Percentiles rank a stretch among this genome's conserved stretches.
Evolutionary conservation across 2,888 invertebrate species (phyloP).

Genomic region (Apamea sordens): DNA sequence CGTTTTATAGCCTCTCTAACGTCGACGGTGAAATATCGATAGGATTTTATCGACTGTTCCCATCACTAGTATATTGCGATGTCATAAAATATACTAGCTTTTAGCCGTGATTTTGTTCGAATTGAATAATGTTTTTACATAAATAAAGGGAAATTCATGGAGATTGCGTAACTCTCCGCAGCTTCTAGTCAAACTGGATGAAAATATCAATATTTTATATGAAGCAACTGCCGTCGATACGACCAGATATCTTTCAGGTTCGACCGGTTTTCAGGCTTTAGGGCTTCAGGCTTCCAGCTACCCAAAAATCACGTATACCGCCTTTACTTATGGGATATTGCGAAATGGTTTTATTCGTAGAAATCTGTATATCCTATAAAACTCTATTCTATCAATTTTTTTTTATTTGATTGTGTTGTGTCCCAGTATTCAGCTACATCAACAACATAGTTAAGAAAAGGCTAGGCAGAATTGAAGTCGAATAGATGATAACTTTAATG

Average conservation of each 20-base stretch:
- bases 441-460: no score
- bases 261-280: neutral
- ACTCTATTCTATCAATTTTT: no score
- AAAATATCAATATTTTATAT: neutral
- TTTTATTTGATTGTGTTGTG: no score
- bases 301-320: no score
- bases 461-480: neutral
- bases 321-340: no score
- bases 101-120: slow-evolving; percentile 52
- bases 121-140: slow-evolving; percentile 50
- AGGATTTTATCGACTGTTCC: slow-evolving; percentile 67
- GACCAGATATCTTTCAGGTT: neutral
- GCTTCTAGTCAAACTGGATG: neutral
- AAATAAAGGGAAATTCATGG: slow-evolving; percentile 15
- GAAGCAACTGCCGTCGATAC: neutral
- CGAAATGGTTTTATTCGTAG: neutral
- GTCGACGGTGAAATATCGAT: slow-evolving; percentile 70
- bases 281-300: neutral
- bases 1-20: slow-evolving; percentile 67
- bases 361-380: neutral
- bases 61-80: slow-evolving; percentile 65
- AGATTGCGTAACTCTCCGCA: neutral
- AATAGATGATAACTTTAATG: slow-evolving; percentile 1
- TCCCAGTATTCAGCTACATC: no score
- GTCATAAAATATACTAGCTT: slow-evolving; percentile 53